These are phyloP conservation scores for Dipodomys stephensi DNA, from an alignment of 2,113 vertebrate species.

Conservation along the genomic window DNA sequence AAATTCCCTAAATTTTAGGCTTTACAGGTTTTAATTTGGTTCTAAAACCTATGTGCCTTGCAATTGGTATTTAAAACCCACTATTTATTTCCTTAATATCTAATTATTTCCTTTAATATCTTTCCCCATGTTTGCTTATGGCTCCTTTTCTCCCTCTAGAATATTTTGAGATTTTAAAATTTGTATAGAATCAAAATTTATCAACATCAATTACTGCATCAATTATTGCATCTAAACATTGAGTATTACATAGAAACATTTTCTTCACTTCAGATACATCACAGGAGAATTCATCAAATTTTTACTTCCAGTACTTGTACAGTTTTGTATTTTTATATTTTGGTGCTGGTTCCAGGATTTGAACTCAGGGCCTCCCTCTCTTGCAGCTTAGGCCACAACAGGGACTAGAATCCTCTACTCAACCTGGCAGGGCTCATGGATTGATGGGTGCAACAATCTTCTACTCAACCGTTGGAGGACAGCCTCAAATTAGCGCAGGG, in stretches of 20 bases:
- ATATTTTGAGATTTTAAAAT: not conserved
- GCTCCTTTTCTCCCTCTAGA: not conserved
- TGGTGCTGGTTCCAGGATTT: too few species aligned
- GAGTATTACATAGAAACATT: not conserved
- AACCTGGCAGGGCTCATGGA: not conserved
- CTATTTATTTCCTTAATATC: too few species aligned
- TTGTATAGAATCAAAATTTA: not conserved
- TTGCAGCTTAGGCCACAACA: too few species aligned
- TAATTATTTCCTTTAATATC: too few species aligned
- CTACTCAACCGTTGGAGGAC: not conserved
- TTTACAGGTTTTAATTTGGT: not conserved
- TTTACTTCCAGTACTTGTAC: not conserved
- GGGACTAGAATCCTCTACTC: not conserved
- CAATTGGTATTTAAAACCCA: too few species aligned
- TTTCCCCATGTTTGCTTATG: not conserved
- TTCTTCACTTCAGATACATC: not conserved
- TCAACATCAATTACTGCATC: not conserved
- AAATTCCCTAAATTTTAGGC: not conserved
- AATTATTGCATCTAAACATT: not conserved
- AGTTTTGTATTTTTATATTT: not conserved
- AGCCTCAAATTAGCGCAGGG: not conserved
- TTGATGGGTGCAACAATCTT: not conserved
- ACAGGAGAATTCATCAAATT: not conserved
- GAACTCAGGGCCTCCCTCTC: not conserved
- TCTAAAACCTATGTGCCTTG: too few species aligned